Base-by-base conservation (phyloP, 2,888 invertebrate species). In the Melangyna quadrimaculata region DNA sequence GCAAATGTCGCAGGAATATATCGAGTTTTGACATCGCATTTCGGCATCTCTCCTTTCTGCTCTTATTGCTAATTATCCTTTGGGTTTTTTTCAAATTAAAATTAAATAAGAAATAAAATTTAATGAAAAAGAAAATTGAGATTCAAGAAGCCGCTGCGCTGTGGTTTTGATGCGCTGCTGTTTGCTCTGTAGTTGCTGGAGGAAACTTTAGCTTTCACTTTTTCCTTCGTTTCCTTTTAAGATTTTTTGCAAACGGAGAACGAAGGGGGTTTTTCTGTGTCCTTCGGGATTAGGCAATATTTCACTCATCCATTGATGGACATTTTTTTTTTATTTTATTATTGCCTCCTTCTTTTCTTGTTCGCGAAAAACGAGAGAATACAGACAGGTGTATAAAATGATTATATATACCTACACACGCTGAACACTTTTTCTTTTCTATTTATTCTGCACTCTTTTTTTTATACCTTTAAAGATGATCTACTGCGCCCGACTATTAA, bases 1-100 rank as follows among this genome's bases (percentile, higher is more conserved):
- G 99, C 99, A 94, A 98, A 97, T 92, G 97, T 97, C 93, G 99
- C 99, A 93, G 99, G 99, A 94, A 98, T 95, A 94, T 97, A 97
- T 94, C 97, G 97, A 93, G 98, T 97, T 94, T 97, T 97, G 93
- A 97, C 95, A 94, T 97, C 97, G 95, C 98, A 98, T 96, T 96
- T 97, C 95, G 97, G 97, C 98, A 98, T 98, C 89, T 89, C 89
- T 87, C 69, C 77, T 73, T 87, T 79, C 87, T 74, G 72, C 63
- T 88, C 81, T 87, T 48, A 24, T 67, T 74, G 77, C 70, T 69
- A 61, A 75, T 83, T 87, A 67, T 61, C 87, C 78, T 45, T 80
- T 59, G 22, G 67, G 19, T 77, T 72, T 70, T 72, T 70, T 35
- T 83, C 29, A 32, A 55, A 29, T 17, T 43, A 27, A 71, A 63